phyloP scores from a whole-genome alignment of 2,888 invertebrate genomes.

The Tryphoninae sp. region DNA sequence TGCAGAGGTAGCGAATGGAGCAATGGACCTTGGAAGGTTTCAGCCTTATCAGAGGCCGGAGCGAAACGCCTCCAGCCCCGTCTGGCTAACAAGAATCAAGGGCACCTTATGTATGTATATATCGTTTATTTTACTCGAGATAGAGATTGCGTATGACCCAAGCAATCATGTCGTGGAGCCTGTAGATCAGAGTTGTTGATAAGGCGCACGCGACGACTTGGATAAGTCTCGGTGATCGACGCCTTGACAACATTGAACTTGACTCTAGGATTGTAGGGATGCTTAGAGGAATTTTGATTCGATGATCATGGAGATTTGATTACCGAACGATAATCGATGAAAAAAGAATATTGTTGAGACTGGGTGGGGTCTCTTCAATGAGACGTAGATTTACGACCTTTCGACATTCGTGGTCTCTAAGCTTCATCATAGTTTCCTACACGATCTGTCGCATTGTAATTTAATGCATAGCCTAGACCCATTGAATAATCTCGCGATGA shows the following conservation, averaged over 20 bases:
- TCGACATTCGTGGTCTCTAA: slow-evolving; percentile 2
- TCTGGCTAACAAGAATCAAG: slow-evolving; percentile 49
- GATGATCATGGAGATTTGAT: slow-evolving; percentile 83
- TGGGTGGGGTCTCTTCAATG: slow-evolving; percentile 84
- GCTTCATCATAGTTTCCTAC: slow-evolving; percentile 51
- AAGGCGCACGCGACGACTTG: slow-evolving; percentile 89
- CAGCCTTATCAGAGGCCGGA: slow-evolving; percentile 36
- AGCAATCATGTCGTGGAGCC: slow-evolving; percentile 70
- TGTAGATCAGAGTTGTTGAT: slow-evolving; percentile 90
- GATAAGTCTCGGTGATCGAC: slow-evolving; percentile 85
- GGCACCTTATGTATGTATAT: slow-evolving; percentile 14
- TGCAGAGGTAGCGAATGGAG: slow-evolving; percentile 22
- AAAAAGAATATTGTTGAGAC: slow-evolving; percentile 83
- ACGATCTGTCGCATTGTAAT: slow-evolving; percentile 39
- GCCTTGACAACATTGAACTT: slow-evolving; percentile 83
- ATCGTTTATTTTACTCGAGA: slow-evolving; percentile 2
- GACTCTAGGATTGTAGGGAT: slow-evolving; percentile 86
- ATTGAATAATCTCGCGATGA: slow-evolving; percentile 37
- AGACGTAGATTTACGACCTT: slow-evolving; percentile 77
- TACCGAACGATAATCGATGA: slow-evolving; percentile 92
- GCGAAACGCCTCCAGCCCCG: slow-evolving; percentile 31
- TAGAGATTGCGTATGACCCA: slow-evolving; percentile 13
- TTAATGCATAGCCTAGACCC: neutral
- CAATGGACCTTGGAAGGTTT: slow-evolving; percentile 6
- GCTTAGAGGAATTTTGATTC: slow-evolving; percentile 82